Evolutionary conservation across 2,888 invertebrate species (phyloP).

Genomic region (Pheosia tremula): DNA sequence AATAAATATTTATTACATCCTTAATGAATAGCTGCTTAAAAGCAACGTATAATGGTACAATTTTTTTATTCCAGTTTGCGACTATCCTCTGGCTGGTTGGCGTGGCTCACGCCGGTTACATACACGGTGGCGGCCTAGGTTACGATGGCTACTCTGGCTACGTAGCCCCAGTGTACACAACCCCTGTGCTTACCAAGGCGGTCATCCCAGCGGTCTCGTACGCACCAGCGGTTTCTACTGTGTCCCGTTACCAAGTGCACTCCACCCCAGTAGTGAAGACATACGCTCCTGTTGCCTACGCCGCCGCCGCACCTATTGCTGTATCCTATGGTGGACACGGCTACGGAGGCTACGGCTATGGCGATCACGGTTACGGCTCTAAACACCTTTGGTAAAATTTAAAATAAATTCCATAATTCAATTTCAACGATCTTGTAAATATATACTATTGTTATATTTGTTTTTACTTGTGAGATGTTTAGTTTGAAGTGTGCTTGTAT

Average conservation of each 20-base stretch:
- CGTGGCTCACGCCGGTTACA: constrained; percentile 53
- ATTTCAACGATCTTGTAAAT: not conserved
- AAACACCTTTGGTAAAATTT: constrained; percentile 54
- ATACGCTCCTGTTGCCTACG: constrained; percentile 46
- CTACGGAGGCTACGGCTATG: constrained; percentile 18
- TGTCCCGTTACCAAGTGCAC: constrained; percentile 59
- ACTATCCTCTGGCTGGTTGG: constrained; percentile 57
- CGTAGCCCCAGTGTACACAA: constrained; percentile 38
- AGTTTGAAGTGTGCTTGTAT: not conserved
- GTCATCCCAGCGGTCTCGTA: constrained; percentile 47
- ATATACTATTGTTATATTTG: not conserved
- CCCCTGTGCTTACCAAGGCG: constrained; percentile 44
- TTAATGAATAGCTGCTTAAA: too few relatives aligned
- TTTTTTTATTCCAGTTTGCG: constrained; percentile 48
- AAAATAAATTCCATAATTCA: not conserved
- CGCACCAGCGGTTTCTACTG: constrained; percentile 53
- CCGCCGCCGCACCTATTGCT: constrained; percentile 19
- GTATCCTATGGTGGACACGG: constrained; percentile 14
- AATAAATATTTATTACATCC: too few relatives aligned
- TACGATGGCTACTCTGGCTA: constrained; percentile 46
- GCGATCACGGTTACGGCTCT: constrained; percentile 36
- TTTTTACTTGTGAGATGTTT: not conserved
- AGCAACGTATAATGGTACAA: too few relatives aligned
- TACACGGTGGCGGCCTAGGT: constrained; percentile 42
- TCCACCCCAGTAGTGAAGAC: constrained; percentile 49